Conservation (phyloP, 2,888 invertebrate species). For the Neuroscelio doddi region DNA sequence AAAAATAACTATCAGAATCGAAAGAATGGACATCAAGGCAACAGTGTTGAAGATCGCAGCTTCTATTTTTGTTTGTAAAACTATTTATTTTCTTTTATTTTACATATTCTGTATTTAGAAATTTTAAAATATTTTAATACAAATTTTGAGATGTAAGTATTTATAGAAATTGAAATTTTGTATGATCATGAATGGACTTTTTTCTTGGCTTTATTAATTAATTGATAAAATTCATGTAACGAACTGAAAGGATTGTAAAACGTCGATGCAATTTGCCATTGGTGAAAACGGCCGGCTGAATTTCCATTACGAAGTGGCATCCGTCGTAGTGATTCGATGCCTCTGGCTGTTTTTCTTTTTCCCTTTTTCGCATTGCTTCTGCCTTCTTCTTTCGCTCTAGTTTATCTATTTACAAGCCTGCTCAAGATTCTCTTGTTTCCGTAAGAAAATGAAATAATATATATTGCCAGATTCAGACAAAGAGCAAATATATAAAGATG, state of each 20-base stretch:
- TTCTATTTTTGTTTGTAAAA: too few species aligned
- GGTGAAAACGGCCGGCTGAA: constrained; percentile 14
- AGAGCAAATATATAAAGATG: constrained; percentile 20
- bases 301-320: constrained; percentile 15
- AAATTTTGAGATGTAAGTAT: neutral
- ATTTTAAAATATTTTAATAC: neutral
- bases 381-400: constrained; percentile 2
- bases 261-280: constrained; percentile 11
- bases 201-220: too few species aligned
- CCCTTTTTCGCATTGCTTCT: constrained; percentile 8
- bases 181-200: too few species aligned
- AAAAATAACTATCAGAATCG: too few species aligned
- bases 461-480: constrained; percentile 1
- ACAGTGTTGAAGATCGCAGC: too few species aligned
- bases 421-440: neutral
- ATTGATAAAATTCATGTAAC: constrained; percentile 17
- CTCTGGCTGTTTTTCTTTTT: constrained; percentile 14
- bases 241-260: constrained; percentile 11
- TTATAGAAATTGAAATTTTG: constrained; percentile 10
- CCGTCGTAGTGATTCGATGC: constrained; percentile 18
- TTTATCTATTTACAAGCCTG: constrained; percentile 9
- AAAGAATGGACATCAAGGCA: too few species aligned
- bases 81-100: too few species aligned
- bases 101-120: too few species aligned
- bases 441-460: constrained; percentile 6